Conservation (phyloP, 2,888 invertebrate species). For the Microctonus brassicae region DNA sequence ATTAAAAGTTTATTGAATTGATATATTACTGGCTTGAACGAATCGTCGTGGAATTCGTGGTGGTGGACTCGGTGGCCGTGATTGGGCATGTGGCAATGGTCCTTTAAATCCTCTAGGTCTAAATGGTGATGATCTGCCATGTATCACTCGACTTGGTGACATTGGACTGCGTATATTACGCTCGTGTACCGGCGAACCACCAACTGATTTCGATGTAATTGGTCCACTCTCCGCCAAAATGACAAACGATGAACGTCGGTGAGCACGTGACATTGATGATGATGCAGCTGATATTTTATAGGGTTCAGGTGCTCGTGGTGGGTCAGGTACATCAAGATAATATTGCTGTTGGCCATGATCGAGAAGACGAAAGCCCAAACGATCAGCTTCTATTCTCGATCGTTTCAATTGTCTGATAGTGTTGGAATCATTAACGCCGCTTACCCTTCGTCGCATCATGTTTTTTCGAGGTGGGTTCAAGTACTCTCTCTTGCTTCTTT, state of each 20-base stretch:
- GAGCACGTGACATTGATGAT: slow-evolving; percentile 72
- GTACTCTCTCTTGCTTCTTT: slow-evolving; percentile 34
- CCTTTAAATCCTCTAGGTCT: slow-evolving; percentile 74
- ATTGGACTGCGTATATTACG: slow-evolving; percentile 13
- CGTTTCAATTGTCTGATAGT: neutral
- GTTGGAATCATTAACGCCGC: neutral
- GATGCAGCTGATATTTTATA: slow-evolving; percentile 61
- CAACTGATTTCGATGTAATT: slow-evolving; percentile 65
- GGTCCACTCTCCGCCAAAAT: slow-evolving; percentile 76
- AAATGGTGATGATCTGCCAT: slow-evolving; percentile 75
- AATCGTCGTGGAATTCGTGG: slow-evolving; percentile 26
- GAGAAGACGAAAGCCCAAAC: slow-evolving; percentile 57
- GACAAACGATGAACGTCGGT: slow-evolving; percentile 79
- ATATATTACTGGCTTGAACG: slow-evolving; percentile 31
- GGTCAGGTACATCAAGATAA: slow-evolving; percentile 52
- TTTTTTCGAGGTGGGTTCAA: neutral
- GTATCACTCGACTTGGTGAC: slow-evolving; percentile 15
- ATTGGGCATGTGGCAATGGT: slow-evolving; percentile 68
- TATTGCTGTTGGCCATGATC: slow-evolving; percentile 41
- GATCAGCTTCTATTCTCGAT: slow-evolving; percentile 38
- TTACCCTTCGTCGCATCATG: slow-evolving; percentile 19
- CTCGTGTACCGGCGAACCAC: slow-evolving; percentile 1
- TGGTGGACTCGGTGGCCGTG: slow-evolving; percentile 73
- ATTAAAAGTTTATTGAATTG: too few relatives aligned
- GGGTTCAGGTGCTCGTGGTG: slow-evolving; percentile 64